Conservation (phyloP, 2,113 vertebrate species). For the Nibea albiflora region DNA sequence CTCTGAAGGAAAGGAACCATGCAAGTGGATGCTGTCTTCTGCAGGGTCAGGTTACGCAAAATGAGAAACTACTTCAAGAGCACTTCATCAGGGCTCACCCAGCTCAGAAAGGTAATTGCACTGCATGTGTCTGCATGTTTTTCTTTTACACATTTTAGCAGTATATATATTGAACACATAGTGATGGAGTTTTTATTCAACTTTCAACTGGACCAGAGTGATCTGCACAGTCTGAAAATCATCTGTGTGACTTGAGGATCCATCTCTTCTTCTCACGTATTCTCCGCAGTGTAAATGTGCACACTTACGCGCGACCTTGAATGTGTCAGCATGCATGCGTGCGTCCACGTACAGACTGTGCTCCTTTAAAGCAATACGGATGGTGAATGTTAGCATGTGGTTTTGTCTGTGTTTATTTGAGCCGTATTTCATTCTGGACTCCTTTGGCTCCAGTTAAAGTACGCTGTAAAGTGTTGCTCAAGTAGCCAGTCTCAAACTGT, state of each 20-base stretch:
- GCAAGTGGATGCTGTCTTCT: constrained; percentile 82
- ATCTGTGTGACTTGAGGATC: background rate
- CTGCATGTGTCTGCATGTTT: constrained; percentile 19
- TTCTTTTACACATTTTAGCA: no score
- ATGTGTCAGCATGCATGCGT: constrained; percentile 16
- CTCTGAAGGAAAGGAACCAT: constrained; percentile 76
- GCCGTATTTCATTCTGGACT: constrained; percentile 8
- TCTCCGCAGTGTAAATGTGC: background rate
- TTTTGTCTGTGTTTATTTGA: constrained; percentile 48
- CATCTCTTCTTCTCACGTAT: background rate
- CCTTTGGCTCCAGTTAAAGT: constrained; percentile 38
- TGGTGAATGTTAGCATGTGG: constrained; percentile 26
- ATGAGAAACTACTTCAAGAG: constrained; percentile 79
- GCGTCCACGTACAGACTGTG: constrained; percentile 32
- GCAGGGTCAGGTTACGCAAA: constrained; percentile 81
- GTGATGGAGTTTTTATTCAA: background rate
- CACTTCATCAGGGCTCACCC: constrained; percentile 79
- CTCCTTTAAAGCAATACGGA: constrained; percentile 14
- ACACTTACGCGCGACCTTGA: constrained; percentile 23
- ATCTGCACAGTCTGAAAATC: background rate
- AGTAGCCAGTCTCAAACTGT: constrained; percentile 45
- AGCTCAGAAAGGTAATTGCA: constrained; percentile 81
- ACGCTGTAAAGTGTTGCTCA: constrained; percentile 41
- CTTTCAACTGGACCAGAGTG: background rate
- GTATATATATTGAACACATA: background rate